Base-by-base conservation (phyloP, 2,113 vertebrate species). In the Nothobranchius kuhntae region DNA sequence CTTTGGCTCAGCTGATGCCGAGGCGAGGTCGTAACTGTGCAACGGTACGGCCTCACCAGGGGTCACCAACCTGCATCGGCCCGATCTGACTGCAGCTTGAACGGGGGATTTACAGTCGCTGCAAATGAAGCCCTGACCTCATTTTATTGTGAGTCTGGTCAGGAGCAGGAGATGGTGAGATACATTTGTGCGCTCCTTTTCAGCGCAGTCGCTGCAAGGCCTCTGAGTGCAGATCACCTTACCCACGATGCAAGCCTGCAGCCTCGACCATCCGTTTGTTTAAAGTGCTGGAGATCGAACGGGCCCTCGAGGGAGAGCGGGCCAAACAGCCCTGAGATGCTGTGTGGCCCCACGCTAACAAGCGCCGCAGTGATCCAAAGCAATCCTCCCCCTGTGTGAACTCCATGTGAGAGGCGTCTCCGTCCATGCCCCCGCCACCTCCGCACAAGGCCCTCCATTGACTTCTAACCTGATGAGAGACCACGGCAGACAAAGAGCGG, bases 391-490 rank as follows among this genome's bases (percentile, higher is more conserved):
- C 85, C 81, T 89, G 81, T 91, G 86, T 91, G 90, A 90, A 87
- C 9, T 73, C 86, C 86, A 80, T 88, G 89, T 89, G 90, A 89
- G 84, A 89, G 87, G 89, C 88, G 85, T 79, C 85, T 68, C 91
- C 89, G 86, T 92, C 94, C 95, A 89, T 24, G 89, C 87, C 94
- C 91, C 13, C 59, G 87, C 84, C 91, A 90, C 91, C 87, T 91
- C 92, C 82, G 85, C 93, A 95, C 95, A 96, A 94, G 93, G 93
- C 86, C 88, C 89, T 93, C 94, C 95, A 96, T 96, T 94, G 95
- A 96, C 95, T 96, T 92, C 88, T 94, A 95, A 95, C 93, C 95
- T 95, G 94, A 92, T 86, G 92, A 93, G 93, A 94, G 94, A 95
- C 93, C 87, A 91, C 85, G 64, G 85, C 84, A 88, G 91, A 96